Base-by-base conservation (phyloP, 92 coral and sea anemone genomes). In the Parazoanthus atlanticus region DNA sequence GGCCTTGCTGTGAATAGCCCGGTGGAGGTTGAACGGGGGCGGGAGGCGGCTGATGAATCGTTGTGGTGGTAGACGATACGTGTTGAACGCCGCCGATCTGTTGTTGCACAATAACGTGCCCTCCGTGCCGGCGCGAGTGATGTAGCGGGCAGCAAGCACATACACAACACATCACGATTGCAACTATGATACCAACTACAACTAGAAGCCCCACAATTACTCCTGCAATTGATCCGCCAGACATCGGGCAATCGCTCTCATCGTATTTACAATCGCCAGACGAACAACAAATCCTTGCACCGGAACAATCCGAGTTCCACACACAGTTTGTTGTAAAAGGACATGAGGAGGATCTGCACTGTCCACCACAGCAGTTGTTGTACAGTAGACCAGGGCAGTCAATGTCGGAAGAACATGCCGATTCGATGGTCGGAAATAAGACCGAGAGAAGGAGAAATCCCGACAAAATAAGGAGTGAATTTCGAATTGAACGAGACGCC, bases 271-370 rank as follows among this genome's bases (percentile, higher is more conserved):
- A 83, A 19, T 83, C 77, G 38, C 86, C 86, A 12, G 86, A 83
- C 40, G 86, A 83, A 83, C 86, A 83, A 17, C 86, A 83, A 41
- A 83, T 21, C 2, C 86, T 76, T 25, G 33, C 36, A 15, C 86
- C 86, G 11, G 86, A 69, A 41, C 86, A 83, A 30, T 83, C 86
- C 38, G 77, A 67, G 7, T 83, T 67, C 77, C 61, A 41, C 31
- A 15, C 26, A 26, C 86, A 83, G 40, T 43, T 67, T 67, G 61
- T 43, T 38, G 86, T 69, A 31, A 21, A 83, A 1, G 86, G 86
- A 43, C 86, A 83, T 15, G 86, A 2, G 0, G 40, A 64, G 23
- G 31, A 40, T 10, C 38, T 73, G 40, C 86, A 83, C 6, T 28
- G 26, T 41, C 76, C 75, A 30, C 86, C 86, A 13, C 86, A 83